A percentile compares a stretch with the other conserved stretches of the same genome.
Evolutionary conservation across 2,888 invertebrate species (phyloP).

Genomic region (Meghimatium bilineatum): DNA sequence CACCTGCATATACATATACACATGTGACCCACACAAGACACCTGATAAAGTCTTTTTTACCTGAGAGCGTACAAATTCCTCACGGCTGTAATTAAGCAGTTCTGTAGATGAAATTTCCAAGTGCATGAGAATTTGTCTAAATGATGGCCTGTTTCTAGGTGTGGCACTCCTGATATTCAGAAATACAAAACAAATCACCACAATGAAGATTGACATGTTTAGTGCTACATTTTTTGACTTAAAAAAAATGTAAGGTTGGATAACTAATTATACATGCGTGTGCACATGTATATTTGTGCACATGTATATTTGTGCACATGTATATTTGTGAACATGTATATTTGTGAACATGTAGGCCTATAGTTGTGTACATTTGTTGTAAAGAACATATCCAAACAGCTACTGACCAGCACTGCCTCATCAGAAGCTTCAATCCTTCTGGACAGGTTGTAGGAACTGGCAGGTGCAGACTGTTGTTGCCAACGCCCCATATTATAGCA

Average conservation of each 20-base stretch:
- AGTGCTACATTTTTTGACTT: too few species aligned
- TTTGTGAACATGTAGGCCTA: neutral
- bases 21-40: too few species aligned
- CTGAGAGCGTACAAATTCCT: conserved; percentile 82
- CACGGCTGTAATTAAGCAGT: conserved; percentile 82
- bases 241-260: too few species aligned
- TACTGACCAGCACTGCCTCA: conserved; percentile 90
- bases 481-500: conserved; percentile 98
- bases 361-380: neutral
- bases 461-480: conserved; percentile 92
- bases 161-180: conserved; percentile 82
- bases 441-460: conserved; percentile 95
- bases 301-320: neutral
- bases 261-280: too few species aligned
- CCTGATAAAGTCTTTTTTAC: too few species aligned
- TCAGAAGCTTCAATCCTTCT: conserved; percentile 85
- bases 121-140: conserved; percentile 93
- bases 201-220: too few species aligned
- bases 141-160: conserved; percentile 92
- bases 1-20: too few species aligned
- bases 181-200: too few species aligned
- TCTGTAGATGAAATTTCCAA: conserved; percentile 93
- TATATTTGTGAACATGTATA: neutral
- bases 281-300: neutral
- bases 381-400: neutral